A percentile compares a stretch with the other conserved stretches of the same genome.
Conservation (phyloP, 2,797 vertebrate species). For the Macropus fuliginosus region DNA sequence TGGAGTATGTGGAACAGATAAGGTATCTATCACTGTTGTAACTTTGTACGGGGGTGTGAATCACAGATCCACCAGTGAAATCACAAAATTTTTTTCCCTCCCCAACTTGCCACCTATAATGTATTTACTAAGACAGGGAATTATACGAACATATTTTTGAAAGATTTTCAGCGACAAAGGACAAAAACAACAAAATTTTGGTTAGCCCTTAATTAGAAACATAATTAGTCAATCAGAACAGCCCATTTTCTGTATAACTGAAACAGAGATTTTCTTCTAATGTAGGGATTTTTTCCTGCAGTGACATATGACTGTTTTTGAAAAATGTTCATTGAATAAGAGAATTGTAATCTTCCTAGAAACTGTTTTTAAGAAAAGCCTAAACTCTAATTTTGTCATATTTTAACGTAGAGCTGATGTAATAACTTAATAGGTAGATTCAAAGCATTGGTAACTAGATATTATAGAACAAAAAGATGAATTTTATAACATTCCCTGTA, state of each 20-base stretch:
- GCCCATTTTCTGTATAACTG: background rate
- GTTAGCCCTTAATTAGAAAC: background rate
- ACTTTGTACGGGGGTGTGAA: background rate
- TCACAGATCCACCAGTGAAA: background rate
- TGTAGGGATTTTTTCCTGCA: background rate
- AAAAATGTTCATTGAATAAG: background rate
- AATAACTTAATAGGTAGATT: background rate
- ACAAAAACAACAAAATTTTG: background rate
- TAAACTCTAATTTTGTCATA: background rate
- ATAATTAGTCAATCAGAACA: background rate
- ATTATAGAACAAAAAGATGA: background rate
- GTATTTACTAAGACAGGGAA: background rate
- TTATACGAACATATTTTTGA: background rate
- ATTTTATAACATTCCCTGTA: background rate
- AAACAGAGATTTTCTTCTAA: background rate
- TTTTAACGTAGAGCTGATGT: background rate
- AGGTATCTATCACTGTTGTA: background rate
- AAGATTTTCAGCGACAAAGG: background rate
- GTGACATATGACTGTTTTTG: background rate
- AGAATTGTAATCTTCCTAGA: background rate
- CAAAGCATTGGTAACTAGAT: background rate
- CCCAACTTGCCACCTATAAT: background rate
- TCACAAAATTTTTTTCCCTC: background rate
- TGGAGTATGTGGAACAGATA: background rate
- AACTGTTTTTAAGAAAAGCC: background rate